Base-by-base conservation (phyloP, 2,797 vertebrate species). In the Threskiornis aethiopicus region DNA sequence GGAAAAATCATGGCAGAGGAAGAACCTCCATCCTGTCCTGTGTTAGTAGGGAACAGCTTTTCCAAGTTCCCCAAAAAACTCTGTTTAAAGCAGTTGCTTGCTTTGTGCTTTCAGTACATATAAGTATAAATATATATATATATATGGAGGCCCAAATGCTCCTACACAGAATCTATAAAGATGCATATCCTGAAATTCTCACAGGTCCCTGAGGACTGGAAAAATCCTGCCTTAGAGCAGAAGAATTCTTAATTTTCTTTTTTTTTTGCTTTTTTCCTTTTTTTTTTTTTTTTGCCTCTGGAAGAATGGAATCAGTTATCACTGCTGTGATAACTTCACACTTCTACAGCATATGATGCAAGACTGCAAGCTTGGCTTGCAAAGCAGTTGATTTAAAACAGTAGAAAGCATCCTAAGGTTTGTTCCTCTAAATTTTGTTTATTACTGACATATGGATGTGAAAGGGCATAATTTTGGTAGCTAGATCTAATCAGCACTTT, bases 401-500 rank as follows among this genome's bases (percentile, higher is more conserved):
- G 73, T 49, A 81, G 73, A 95, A 89, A 81, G 19, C 70, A 82
- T 69, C 49, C 55, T 84, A 73, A 77, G 61, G 59, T 84, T 92
- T 92, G 13, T 70, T 95, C 25, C 46, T 93, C 61, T 91, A 49
- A 81, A 91, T 90, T 93, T 92, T 91, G 72, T 95, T 96, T 97
- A 92, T 90, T 96, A 77, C 78, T 83, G 90, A 79, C 95, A 94
- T 89, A 87, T 90, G 90, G 88, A 80, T 97, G 87, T 14, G 57
- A 94, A 92, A 94, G 84, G 75, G 64, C 67, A 89, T 90, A 78
- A 90, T 95, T 95, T 96, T 96, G 81, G 96, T 96, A 96, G 94
- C 94, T 96, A 95, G 88, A 96, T 96, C 81, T 96, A 96, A 96
- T 96, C 94, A 95, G 78, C 61, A 71, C 84, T 96, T 95, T 94